Evolutionary conservation across 1,140 invertebrate genomes (phyloP), one percentile per base, ranked within the genome.

Genomic region (Phenacoccus solenopsis): DNA sequence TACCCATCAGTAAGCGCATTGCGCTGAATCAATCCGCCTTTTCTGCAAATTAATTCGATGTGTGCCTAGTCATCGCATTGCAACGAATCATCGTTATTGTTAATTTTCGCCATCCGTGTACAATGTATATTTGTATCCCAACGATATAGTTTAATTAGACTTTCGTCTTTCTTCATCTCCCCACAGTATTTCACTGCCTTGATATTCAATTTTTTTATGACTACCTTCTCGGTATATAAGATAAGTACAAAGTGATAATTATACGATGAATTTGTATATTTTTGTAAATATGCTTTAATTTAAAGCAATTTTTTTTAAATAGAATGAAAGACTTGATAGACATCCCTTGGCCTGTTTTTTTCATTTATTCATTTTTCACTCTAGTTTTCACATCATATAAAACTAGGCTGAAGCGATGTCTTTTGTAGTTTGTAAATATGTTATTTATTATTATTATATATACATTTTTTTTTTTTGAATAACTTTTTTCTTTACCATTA

Each of bases 291-390:
- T n/a, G n/a, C 4, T 59, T 22, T 59, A 59, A 22, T 59, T 59
- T 3, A 64, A 10, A 24, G 13, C 25, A 22, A 16, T 64, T n/a
- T n/a, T 38, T 64, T 64, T 20, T 64, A 64, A n/a, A 64, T 22
- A 38, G 38, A 49, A 16, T 49, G 38, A 64, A 64, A 64, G 59
- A 64, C 59, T 64, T 64, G 59, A 64, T 25, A 25, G 59, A 64
- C 59, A 64, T 64, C 59, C 59, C 59, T 64, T 64, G 59, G 59
- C 59, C 59, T 64, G 22, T 64, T 64, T 64, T 64, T 24, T 64
- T 3, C 16, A 7, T 24, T 64, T 1, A 27, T 64, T 64, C 25
- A 20, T 64, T 64, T 64, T 64, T 64, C 25, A 13, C 22, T 64
- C 59, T 24, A 38, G 9, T 10, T 38, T 25, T 59, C 7, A 16